Evolutionary conservation across 2,888 invertebrate species (phyloP).

Genomic region (Andrena haemorrhoa): DNA sequence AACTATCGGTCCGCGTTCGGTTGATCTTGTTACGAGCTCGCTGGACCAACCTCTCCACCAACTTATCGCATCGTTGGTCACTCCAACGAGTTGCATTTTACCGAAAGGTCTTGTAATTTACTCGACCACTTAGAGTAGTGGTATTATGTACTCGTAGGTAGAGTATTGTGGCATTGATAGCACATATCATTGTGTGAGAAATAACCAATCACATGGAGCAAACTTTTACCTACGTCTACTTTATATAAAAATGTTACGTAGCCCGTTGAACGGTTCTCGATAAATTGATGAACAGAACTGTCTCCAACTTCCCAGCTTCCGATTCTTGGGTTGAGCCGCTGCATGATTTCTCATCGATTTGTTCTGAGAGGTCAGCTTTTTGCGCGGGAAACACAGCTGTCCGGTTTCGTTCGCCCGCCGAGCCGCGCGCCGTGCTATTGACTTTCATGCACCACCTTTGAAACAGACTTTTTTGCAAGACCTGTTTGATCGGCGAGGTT

Average conservation of each 20-base stretch:
- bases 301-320: not conserved
- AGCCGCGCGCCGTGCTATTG: conserved; percentile 31
- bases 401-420: conserved; percentile 15
- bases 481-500: conserved; percentile 6
- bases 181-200: no score
- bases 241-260: no score
- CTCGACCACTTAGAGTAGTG: not conserved
- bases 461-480: conserved; percentile 35
- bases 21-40: conserved; percentile 34
- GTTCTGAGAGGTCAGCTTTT: conserved; percentile 9
- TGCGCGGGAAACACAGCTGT: conserved; percentile 14
- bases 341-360: not conserved
- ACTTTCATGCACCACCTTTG: conserved; percentile 40
- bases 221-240: no score
- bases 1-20: not conserved
- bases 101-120: not conserved
- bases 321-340: not conserved
- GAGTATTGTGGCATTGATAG: no score
- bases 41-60: not conserved
- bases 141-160: no score
- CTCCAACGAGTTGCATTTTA: not conserved
- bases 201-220: no score
- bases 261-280: not conserved
- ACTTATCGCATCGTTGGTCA: not conserved
- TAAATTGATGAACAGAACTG: not conserved